phyloP scores from a whole-genome alignment of 37 sponge, comb jelly and placozoan genomes.

The Dysidea cf. avara region DNA sequence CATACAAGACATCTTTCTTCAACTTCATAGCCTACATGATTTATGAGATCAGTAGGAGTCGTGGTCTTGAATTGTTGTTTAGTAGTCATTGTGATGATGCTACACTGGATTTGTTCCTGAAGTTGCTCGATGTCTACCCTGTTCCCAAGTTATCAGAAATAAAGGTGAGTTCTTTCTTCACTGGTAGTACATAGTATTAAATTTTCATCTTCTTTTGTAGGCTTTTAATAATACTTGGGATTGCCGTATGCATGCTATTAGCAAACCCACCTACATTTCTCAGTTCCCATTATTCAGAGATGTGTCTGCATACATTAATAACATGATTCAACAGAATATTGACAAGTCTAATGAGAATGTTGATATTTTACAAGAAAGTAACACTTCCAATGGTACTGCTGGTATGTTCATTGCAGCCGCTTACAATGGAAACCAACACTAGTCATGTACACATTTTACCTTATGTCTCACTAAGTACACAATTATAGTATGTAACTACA shows the following conservation, averaged over 20 bases:
- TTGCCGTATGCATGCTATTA: conserved; percentile 15
- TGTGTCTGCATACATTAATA: conserved; percentile 3
- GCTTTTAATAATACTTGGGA: conserved; percentile 36
- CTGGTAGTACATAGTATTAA: neutral
- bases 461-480: neutral
- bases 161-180: conserved; percentile 7
- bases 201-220: too few species aligned
- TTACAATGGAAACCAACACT: neutral
- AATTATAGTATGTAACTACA: too few species aligned
- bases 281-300: conserved; percentile 52
- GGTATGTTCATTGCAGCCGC: neutral
- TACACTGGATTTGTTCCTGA: conserved; percentile 48
- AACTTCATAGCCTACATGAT: conserved; percentile 82
- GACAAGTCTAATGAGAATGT: conserved; percentile 42
- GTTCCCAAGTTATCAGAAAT: conserved; percentile 58
- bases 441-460: neutral
- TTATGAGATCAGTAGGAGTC: conserved; percentile 60
- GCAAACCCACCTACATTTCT: conserved; percentile 27
- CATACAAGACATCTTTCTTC: conserved; percentile 71
- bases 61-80: conserved; percentile 70
- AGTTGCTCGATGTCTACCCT: conserved; percentile 38
- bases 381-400: too few species aligned
- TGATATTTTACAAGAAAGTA: conserved; percentile 12
- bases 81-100: conserved; percentile 13
- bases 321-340: conserved; percentile 54